Evolutionary conservation across 2,797 vertebrate species (phyloP).

Genomic region (Orientallactaga sibirica): DNA sequence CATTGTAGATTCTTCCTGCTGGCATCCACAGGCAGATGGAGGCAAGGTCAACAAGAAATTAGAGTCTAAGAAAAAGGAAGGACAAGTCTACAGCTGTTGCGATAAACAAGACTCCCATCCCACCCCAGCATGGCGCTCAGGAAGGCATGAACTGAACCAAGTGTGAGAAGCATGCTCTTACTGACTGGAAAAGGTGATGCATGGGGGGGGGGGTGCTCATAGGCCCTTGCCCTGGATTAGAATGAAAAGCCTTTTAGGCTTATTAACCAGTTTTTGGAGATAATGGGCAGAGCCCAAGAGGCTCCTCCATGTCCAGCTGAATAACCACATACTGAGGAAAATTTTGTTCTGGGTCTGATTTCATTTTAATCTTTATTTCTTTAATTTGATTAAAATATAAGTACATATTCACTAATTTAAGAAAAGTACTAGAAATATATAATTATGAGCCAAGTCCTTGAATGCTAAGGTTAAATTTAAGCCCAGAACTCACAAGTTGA

Average conservation of each 20-base stretch:
- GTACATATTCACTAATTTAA: neutral
- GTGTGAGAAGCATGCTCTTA: neutral
- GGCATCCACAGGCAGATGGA: neutral
- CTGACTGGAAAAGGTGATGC: neutral
- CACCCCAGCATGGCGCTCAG: neutral
- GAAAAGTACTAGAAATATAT: neutral
- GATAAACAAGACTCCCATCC: no score
- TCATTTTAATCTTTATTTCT: constrained; percentile 35
- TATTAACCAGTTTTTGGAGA: neutral
- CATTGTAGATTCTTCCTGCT: neutral
- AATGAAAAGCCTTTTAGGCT: neutral
- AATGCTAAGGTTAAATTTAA: neutral
- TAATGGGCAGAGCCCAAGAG: neutral
- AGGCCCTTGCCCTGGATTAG: neutral
- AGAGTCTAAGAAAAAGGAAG: neutral
- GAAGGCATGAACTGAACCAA: neutral
- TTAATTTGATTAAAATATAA: neutral
- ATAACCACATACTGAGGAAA: neutral
- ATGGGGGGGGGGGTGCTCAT: neutral
- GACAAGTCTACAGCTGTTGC: neutral
- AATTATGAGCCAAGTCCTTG: neutral
- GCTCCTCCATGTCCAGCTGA: neutral
- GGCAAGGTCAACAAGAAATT: neutral
- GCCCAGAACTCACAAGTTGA: neutral
- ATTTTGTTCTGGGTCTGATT: neutral